A percentile compares a stretch with the other conserved stretches of the same genome.
These are phyloP conservation scores for Psittacula derbiana DNA, from an alignment of 2,797 vertebrate genomes.

Conservation along the genomic window DNA sequence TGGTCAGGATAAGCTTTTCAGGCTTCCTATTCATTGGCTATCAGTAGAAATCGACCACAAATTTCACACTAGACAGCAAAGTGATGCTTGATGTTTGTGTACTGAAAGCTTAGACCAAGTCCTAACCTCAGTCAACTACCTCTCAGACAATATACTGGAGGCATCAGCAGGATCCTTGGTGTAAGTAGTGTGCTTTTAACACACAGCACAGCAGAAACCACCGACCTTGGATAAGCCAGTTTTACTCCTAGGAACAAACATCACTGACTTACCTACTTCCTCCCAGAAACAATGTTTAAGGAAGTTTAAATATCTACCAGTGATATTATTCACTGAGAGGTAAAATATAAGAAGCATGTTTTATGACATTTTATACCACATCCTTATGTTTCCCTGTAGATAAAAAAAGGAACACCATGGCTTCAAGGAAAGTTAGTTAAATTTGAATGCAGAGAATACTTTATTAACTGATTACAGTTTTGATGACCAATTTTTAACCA, in stretches of 20 bases:
- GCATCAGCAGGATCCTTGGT: background rate
- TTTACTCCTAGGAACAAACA: background rate
- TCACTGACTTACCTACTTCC: background rate
- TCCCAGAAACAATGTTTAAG: background rate
- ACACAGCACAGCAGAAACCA: background rate
- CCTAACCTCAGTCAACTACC: background rate
- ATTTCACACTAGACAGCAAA: background rate
- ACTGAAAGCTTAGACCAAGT: background rate
- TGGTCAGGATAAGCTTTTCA: background rate
- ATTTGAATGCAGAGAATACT: slow-evolving; percentile 82
- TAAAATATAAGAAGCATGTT: background rate
- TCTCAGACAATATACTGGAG: background rate
- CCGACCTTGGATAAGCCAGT: background rate
- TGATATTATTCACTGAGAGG: background rate
- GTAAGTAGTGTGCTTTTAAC: background rate
- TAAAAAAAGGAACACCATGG: background rate
- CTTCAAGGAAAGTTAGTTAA: slow-evolving; percentile 57
- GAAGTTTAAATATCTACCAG: background rate
- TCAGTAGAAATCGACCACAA: background rate
- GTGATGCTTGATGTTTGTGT: background rate
- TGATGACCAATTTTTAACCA: slow-evolving; percentile 71
- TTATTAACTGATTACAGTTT: slow-evolving; percentile 81
- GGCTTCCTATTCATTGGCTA: background rate
- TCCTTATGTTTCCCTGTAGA: background rate
- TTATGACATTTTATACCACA: background rate